These are phyloP conservation scores for Phymatocera aterrima DNA, from an alignment of 2,888 invertebrate species.

Conservation along the genomic window DNA sequence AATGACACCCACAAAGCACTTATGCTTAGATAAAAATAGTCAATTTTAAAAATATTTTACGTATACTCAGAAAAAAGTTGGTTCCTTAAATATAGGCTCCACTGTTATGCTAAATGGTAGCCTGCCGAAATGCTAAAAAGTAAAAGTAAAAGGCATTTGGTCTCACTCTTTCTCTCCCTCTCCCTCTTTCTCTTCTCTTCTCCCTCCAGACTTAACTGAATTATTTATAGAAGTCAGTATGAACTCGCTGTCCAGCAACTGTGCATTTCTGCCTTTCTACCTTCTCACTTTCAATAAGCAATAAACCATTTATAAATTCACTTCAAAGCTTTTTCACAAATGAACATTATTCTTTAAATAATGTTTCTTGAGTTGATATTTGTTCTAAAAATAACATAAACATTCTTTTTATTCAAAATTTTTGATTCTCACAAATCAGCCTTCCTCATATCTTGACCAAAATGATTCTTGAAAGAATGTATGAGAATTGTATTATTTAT, in stretches of 20 bases:
- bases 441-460: background rate
- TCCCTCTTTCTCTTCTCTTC: slow-evolving; percentile 50
- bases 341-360: background rate
- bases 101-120: slow-evolving; percentile 55
- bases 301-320: slow-evolving; percentile 55
- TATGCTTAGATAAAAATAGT: slow-evolving; percentile 33
- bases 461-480: background rate
- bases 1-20: slow-evolving; percentile 39
- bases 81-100: slow-evolving; percentile 44
- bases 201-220: slow-evolving; percentile 63
- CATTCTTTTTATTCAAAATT: background rate
- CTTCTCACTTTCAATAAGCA: slow-evolving; percentile 58
- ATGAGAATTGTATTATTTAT: background rate
- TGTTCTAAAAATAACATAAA: slow-evolving; percentile 32
- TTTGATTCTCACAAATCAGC: background rate
- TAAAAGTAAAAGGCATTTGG: slow-evolving; percentile 57
- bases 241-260: slow-evolving; percentile 67
- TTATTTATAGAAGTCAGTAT: slow-evolving; percentile 73
- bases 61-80: slow-evolving; percentile 35
- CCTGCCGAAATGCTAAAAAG: slow-evolving; percentile 65
- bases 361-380: slow-evolving; percentile 20
- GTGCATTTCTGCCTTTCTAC: slow-evolving; percentile 64
- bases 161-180: slow-evolving; percentile 44
- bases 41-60: slow-evolving; percentile 55
- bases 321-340: no score